Evolutionary conservation across 2,888 invertebrate genomes (phyloP).

Genomic region (Orthosia cruda): DNA sequence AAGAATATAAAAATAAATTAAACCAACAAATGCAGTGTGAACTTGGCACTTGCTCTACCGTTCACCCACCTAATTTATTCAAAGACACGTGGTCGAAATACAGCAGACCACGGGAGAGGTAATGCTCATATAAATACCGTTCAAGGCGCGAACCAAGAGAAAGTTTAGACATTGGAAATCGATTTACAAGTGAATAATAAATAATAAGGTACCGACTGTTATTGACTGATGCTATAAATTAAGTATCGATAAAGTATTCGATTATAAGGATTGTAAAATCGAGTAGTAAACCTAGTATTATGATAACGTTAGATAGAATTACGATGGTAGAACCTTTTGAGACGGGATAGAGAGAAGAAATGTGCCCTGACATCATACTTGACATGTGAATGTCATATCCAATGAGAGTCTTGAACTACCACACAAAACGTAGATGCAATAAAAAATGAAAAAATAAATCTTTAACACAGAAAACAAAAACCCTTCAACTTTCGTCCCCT

Average conservation of each 20-base stretch:
- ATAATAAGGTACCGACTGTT: constrained; percentile 60
- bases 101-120: constrained; percentile 74
- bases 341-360: neutral
- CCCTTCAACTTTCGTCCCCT: constrained; percentile 69
- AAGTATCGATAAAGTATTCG: constrained; percentile 54
- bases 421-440: constrained; percentile 29
- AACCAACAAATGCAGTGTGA: constrained; percentile 40
- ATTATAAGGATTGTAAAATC: constrained; percentile 66
- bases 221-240: constrained; percentile 60
- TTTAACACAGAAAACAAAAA: constrained; percentile 60
- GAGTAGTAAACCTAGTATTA: constrained; percentile 34
- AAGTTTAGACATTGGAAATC: constrained; percentile 72
- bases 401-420: constrained; percentile 11
- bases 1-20: neutral
- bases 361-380: neutral
- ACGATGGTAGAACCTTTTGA: neutral
- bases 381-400: neutral
- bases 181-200: constrained; percentile 66
- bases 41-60: constrained; percentile 41
- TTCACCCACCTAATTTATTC: constrained; percentile 73
- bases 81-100: constrained; percentile 74
- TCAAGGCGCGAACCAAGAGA: constrained; percentile 71
- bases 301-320: constrained; percentile 4
- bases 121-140: constrained; percentile 72
- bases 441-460: constrained; percentile 28